Base-by-base conservation (phyloP, 2,113 vertebrate species). In the Gallinago undulata region DNA sequence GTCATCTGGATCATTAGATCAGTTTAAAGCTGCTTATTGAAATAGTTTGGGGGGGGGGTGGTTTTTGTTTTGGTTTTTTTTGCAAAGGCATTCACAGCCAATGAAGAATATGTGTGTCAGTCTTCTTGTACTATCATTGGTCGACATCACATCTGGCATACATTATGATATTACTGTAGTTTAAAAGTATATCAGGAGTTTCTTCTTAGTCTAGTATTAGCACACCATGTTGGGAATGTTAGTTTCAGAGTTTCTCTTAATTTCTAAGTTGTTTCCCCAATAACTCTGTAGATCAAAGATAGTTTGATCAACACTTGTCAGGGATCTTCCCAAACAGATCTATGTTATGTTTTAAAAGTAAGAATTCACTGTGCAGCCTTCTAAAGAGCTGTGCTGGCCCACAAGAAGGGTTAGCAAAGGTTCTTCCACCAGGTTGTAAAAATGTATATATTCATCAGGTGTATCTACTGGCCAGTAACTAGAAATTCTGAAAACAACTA, bases 401-500 rank as follows among this genome's bases (percentile, higher is more conserved):
- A 69, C 19, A 73, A 17, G 28, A 87, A 24, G 6, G 10, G 5
- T 92, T 76, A 48, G 18, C 31, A 90, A 68, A 60, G 14, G 8
- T 33, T 64, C 10, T 69, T 84, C 87, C 27, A 69, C 12, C 15
- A 81, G 47, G 24, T 74, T 51, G 81, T 6, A 15, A 59, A 88
- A 59, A 30, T 13, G 8, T 37, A 6, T 2, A 0, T 50, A 12
- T 51, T 72, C 0, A 0, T 67, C 25, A 21, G 4, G 6, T 73
- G 5, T 50, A 10, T 56, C 14, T 85, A 37, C 43, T 60, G 57
- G 9, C 35, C 57, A 76, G 15, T 79, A 60, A 68, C 3, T 59
- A 37, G 45, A 76, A 73, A 13, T 19, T 14, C 22, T 63, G 47
- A 35, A 59, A 84, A 22, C 13, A 51, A 6, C 11, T 47, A 2